Conservation (phyloP, 2,797 vertebrate species). For the Parauchenoglanis ngamensis region DNA sequence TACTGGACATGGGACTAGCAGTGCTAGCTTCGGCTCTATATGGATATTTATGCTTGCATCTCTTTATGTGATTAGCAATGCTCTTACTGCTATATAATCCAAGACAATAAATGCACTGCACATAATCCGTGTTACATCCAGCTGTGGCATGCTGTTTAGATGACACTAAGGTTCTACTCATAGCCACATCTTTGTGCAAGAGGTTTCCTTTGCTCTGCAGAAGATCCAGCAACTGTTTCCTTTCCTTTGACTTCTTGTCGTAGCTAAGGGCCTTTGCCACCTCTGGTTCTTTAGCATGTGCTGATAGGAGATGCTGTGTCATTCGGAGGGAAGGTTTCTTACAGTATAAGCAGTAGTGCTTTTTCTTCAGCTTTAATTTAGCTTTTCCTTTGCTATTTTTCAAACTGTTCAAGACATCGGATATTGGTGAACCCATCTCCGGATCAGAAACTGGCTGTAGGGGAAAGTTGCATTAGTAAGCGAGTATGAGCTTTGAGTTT, state of each 20-base stretch:
- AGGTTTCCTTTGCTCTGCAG: slow-evolving; percentile 36
- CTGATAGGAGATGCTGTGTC: slow-evolving; percentile 36
- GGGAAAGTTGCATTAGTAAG: no score
- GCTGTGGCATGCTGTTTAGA: neutral
- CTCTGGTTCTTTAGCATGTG: slow-evolving; percentile 37
- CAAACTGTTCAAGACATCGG: neutral
- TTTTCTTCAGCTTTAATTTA: slow-evolving; percentile 16
- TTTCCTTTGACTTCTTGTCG: slow-evolving; percentile 43
- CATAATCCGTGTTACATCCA: slow-evolving; percentile 7
- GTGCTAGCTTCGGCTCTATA: neutral
- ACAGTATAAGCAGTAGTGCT: slow-evolving; percentile 42
- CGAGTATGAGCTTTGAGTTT: no score
- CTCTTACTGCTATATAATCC: slow-evolving; percentile 33
- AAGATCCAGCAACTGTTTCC: slow-evolving; percentile 29
- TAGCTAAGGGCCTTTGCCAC: slow-evolving; percentile 43
- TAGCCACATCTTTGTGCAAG: slow-evolving; percentile 17
- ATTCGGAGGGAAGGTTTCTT: slow-evolving; percentile 38
- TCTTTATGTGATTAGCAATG: slow-evolving; percentile 36
- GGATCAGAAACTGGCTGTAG: neutral
- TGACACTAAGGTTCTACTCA: neutral
- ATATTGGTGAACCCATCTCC: no score
- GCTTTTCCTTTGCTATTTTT: slow-evolving; percentile 20
- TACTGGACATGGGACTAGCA: neutral
- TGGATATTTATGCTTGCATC: slow-evolving; percentile 36
- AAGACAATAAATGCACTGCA: slow-evolving; percentile 38